Base-by-base conservation (phyloP, 1,140 invertebrate genomes). In the Panulirus ornatus region DNA sequence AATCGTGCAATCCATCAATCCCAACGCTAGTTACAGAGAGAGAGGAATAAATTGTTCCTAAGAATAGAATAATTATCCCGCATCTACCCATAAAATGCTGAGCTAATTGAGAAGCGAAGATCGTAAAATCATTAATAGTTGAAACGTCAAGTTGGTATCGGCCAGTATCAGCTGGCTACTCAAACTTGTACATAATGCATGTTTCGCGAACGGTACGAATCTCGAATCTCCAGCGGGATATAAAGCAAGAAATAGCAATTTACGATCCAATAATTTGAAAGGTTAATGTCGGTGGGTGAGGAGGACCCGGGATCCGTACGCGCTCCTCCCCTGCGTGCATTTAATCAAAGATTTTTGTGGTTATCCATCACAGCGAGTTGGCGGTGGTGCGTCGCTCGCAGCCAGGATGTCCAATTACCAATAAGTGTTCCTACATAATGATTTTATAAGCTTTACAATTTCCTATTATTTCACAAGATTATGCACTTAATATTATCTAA, bases 281-380 rank as follows among this genome's bases (percentile, higher is more conserved):
- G 40, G 73, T 36, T 42, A 40, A 36, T 36, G 30, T 34, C 36
- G n/a, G 36, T 14, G 38, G 71, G 19, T 8, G 71, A 36, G 71
- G 71, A 14, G 66, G 30, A 27, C 8, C 19, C 30, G 66, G 6
- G 66, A 70, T 30, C 66, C 66, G n/a, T n/a, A n/a, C 66, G 19
- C 73, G 27, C 36, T 38, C 73, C 34, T 19, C 22, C 42, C 76
- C 9, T 79, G 76, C 76, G 76, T 79, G 76, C 76, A 79, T 79
- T 79, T 79, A 79, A 79, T 79, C 76, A 79, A 79, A 79, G 42
- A 79, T 79, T 79, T 79, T 47, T 79, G 76, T 47, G 42, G 76
- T 79, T 79, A 79, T 79, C 76, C 76, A 79, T 79, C 76, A 79
- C 42, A 6, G 73, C 14, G 44, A 6, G 42, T 47, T n/a, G 27